Base-by-base conservation (phyloP, 2,797 vertebrate species). In the Zalophus californianus region DNA sequence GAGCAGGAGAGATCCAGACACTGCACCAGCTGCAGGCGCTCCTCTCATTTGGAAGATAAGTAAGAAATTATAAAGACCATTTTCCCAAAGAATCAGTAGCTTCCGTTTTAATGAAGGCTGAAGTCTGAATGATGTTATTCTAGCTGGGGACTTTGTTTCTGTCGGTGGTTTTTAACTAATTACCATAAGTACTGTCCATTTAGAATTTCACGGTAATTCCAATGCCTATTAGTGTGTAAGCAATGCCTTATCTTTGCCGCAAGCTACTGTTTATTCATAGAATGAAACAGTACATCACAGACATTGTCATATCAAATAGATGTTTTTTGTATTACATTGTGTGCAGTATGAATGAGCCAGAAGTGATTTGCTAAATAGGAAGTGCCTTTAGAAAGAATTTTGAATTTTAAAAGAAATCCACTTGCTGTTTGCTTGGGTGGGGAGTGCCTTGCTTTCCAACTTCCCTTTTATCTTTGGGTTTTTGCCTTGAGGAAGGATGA, bases 141-240 rank as follows among this genome's bases (percentile, higher is more conserved):
- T 83, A 41, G 80, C 54, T 1, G 48, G 87, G 64, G 90, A 83
- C 96, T 94, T 94, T 92, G 96, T 97, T 96, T 85, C 97, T 90
- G 94, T 96, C 97, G 29, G 93, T 89, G 82, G 95, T 90, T 97
- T 96, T 97, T 96, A 94, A 94, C 97, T 97, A 96, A 96, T 97
- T 94, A 97, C 96, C 85, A 70, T 97, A 95, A 97, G 86, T 94
- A 79, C 91, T 25, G 84, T 88, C 96, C 97, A 82, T 97, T 97
- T 97, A 97, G 96, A 73, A 62, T 83, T 50, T 70, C 86, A 25
- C 96, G 62, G 20, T 87, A 64, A 90, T 90, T 90, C 95, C 93
- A 85, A 20, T 83, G 41, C 96, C 84, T 73, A 21, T 88, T 77
- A 86, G 91, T 21, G 96, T 50, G 44, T 85, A 48, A 86, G 94